These are phyloP conservation scores for Willisornis vidua DNA, from an alignment of 2,113 vertebrate genomes.

Conservation along the genomic window DNA sequence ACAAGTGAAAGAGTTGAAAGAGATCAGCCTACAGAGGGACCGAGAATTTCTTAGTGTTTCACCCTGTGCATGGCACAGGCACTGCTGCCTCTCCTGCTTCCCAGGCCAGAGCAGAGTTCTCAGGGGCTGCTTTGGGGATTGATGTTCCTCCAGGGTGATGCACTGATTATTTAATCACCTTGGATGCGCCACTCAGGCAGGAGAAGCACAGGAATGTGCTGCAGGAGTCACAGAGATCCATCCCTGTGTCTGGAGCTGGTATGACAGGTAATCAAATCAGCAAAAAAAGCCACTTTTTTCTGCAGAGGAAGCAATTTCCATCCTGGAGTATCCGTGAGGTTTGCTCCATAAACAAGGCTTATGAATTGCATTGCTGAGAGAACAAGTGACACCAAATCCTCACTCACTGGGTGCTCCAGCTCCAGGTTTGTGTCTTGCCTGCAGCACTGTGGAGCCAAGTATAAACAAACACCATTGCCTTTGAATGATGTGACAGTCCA, in stretches of 20 bases:
- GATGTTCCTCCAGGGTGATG: conserved; percentile 64
- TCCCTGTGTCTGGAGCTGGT: neutral
- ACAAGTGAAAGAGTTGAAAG: neutral
- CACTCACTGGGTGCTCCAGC: no score
- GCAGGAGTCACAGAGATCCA: conserved; percentile 70
- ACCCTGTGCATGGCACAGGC: neutral
- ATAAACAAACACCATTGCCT: neutral
- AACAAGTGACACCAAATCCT: rapidly evolving
- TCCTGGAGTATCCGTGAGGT: no score
- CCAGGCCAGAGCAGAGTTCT: neutral
- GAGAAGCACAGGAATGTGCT: conserved; percentile 66
- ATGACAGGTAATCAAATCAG: neutral
- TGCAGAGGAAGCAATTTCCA: neutral
- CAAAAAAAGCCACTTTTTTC: neutral
- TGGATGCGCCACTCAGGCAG: conserved; percentile 56
- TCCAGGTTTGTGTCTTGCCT: neutral
- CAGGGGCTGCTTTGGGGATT: conserved; percentile 31
- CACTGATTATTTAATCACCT: conserved; percentile 75
- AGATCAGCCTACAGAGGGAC: neutral
- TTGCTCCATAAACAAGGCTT: neutral
- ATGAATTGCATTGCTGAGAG: neutral
- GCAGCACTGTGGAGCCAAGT: neutral
- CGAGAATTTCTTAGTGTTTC: neutral
- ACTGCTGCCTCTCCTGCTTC: neutral
- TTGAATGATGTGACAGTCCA: neutral